phyloP scores from a whole-genome alignment of 1,140 invertebrate genomes.

The Drosophila elegans region DNA sequence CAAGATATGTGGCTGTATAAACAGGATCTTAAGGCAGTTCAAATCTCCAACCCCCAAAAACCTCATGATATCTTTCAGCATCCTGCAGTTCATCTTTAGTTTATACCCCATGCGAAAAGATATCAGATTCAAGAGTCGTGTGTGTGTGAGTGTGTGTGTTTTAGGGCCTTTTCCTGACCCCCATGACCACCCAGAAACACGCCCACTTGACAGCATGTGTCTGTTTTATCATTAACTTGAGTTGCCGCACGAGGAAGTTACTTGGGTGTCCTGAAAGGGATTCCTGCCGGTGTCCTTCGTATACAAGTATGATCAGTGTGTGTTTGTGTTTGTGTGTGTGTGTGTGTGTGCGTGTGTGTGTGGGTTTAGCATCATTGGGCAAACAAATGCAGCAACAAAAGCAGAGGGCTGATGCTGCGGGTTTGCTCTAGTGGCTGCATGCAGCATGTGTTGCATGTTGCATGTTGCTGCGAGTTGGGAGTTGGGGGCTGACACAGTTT shows the following conservation, averaged over 20 bases:
- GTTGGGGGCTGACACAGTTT: slow-evolving; percentile 65
- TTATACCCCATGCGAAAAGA: slow-evolving; percentile 14
- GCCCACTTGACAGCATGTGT: slow-evolving; percentile 34
- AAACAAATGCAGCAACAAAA: slow-evolving; percentile 68
- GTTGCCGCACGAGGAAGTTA: slow-evolving; percentile 58
- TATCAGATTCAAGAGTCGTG: slow-evolving; percentile 35
- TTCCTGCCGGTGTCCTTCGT: neutral
- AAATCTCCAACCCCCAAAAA: slow-evolving; percentile 12
- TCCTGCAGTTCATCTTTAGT: slow-evolving; percentile 11
- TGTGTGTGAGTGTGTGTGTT: slow-evolving; percentile 9
- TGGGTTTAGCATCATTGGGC: slow-evolving; percentile 48
- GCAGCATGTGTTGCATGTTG: slow-evolving; percentile 25
- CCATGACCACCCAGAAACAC: slow-evolving; percentile 28
- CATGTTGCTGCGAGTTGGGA: slow-evolving; percentile 25
- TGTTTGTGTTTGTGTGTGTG: slow-evolving; percentile 3
- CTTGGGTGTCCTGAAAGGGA: slow-evolving; percentile 18
- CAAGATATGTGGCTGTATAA: slow-evolving; percentile 7
- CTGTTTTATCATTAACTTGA: slow-evolving; percentile 70
- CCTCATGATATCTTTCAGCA: neutral
- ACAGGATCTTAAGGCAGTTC: slow-evolving; percentile 18
- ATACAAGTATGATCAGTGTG: neutral
- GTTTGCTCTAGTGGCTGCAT: slow-evolving; percentile 22
- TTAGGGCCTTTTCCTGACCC: slow-evolving; percentile 26
- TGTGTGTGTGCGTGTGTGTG: neutral
- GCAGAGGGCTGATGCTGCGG: slow-evolving; percentile 26